Evolutionary conservation across 2,888 invertebrate species (phyloP).

Genomic region (Panzeria rudis): DNA sequence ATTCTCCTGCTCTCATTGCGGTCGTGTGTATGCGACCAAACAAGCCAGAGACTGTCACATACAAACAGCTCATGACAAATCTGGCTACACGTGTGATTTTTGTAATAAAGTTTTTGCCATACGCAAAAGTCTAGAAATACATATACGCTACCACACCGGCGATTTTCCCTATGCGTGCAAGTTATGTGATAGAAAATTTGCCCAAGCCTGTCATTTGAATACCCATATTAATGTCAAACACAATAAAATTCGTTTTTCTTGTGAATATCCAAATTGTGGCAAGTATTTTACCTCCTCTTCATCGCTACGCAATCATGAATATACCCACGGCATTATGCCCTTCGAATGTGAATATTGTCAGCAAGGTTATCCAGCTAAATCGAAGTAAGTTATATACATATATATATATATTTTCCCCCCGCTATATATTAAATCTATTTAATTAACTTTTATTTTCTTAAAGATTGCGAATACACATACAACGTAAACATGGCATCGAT

Average conservation of each 20-base stretch:
- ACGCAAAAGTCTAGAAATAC: slow-evolving; percentile 77
- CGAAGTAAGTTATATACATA: slow-evolving; percentile 74
- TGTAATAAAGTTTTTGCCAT: slow-evolving; percentile 77
- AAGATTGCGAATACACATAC: slow-evolving; percentile 76
- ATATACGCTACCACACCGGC: slow-evolving; percentile 77
- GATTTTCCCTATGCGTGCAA: slow-evolving; percentile 77
- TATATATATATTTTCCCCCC: neutral
- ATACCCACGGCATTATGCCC: slow-evolving; percentile 76
- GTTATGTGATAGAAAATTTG: slow-evolving; percentile 77
- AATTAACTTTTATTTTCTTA: slow-evolving; percentile 14
- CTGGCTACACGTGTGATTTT: slow-evolving; percentile 73
- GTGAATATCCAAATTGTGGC: slow-evolving; percentile 75
- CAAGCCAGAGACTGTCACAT: slow-evolving; percentile 76
- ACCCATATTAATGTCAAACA: slow-evolving; percentile 77
- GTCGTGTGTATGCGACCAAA: slow-evolving; percentile 76
- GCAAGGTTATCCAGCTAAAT: slow-evolving; percentile 76
- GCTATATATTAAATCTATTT: neutral
- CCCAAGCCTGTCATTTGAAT: slow-evolving; percentile 77
- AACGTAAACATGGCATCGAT: slow-evolving; percentile 74
- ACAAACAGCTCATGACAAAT: slow-evolving; percentile 74
- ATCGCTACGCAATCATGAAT: slow-evolving; percentile 78
- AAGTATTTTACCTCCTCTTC: slow-evolving; percentile 77
- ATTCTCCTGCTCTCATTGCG: slow-evolving; percentile 72
- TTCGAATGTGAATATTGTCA: slow-evolving; percentile 77
- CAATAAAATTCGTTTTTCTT: slow-evolving; percentile 75